Evolutionary conservation across 2,113 vertebrate species (phyloP).

Genomic region (Penelope pileata): DNA sequence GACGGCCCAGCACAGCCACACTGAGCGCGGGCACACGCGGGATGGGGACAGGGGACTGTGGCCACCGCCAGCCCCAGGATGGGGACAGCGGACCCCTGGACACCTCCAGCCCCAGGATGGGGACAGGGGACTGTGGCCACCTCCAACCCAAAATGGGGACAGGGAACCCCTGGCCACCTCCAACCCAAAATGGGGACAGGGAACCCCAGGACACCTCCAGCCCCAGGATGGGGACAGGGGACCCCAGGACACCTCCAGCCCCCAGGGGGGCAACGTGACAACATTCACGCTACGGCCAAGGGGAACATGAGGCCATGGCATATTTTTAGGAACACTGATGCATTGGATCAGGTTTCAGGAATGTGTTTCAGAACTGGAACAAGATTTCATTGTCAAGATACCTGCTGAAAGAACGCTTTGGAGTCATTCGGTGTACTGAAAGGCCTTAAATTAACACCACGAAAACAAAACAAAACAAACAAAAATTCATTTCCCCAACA

Average conservation of each 20-base stretch:
- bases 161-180: no score
- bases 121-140: not conserved
- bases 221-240: no score
- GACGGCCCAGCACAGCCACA: not conserved
- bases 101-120: not conserved
- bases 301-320: not conserved
- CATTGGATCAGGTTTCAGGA: not conserved
- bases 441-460: slow-evolving; percentile 16
- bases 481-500: slow-evolving; percentile 22
- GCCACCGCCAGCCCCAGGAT: no score
- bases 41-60: no score
- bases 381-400: not conserved
- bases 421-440: slow-evolving; percentile 26
- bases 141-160: no score
- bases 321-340: not conserved
- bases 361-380: slow-evolving; percentile 10
- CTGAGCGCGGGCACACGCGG: not conserved
- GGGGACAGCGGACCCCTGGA: no score
- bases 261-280: not conserved
- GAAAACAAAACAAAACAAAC: not conserved
- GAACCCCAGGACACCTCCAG: not conserved
- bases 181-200: no score
- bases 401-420: not conserved
- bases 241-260: not conserved
- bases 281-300: not conserved